Evolutionary conservation across 1,140 invertebrate genomes (phyloP).

Genomic region (Battus philenor): DNA sequence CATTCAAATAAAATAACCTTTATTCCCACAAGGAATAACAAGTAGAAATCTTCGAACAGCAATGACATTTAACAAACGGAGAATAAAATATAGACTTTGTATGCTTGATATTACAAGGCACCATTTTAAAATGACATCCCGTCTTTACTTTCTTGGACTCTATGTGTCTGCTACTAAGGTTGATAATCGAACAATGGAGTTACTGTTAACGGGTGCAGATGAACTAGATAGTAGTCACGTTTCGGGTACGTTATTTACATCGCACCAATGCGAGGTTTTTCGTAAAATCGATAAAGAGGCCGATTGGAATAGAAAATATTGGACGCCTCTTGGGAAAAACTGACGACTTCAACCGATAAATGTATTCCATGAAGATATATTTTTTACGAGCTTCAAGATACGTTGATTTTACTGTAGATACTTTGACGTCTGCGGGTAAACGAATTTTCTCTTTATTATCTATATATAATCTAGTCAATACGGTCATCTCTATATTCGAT

Average conservation of each 20-base stretch:
- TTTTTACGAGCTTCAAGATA: too few species aligned
- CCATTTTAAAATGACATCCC: conserved; percentile 23
- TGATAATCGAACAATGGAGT: too few species aligned
- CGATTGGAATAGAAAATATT: conserved; percentile 63
- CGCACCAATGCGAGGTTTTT: conserved; percentile 45
- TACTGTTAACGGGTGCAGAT: conserved; percentile 14
- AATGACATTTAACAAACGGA: conserved; percentile 62
- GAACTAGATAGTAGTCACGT: conserved; percentile 22
- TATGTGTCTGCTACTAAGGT: too few species aligned
- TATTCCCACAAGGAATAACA: conserved; percentile 42
- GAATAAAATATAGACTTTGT: conserved; percentile 62
- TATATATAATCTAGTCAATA: too few species aligned
- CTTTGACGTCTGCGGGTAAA: too few species aligned
- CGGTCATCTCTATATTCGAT: too few species aligned
- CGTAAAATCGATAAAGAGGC: conserved; percentile 51
- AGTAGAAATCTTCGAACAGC: conserved; percentile 49
- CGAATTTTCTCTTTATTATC: too few species aligned
- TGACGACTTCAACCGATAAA: conserved; percentile 19
- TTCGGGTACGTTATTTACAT: conserved; percentile 37
- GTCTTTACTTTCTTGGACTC: background rate
- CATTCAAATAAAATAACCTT: conserved; percentile 48
- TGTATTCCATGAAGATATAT: too few species aligned
- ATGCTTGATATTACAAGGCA: conserved; percentile 20
- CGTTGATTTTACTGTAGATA: too few species aligned
- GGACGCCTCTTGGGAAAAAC: conserved; percentile 51